Base-by-base conservation (phyloP, 2,113 vertebrate genomes). In the Tympanuchus pallidicinctus region DNA sequence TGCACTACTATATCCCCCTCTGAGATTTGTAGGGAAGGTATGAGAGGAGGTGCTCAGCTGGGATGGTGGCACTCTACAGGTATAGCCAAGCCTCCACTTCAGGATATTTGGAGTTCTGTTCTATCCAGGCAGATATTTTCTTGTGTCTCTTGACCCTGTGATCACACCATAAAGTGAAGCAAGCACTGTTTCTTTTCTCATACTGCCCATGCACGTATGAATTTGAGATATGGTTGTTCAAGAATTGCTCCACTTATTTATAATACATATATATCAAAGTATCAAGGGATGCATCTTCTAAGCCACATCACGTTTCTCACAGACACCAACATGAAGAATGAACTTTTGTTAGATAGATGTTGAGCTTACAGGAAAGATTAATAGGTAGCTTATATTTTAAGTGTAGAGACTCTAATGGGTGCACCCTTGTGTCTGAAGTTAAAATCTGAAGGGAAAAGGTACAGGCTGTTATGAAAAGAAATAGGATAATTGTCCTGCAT, bases 121-220 rank as follows among this genome's bases (percentile, higher is more conserved):
- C 8, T 0, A 2, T 71, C 8, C 36, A 47, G 11, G 28, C 40
- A 20, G 32, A 48, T 14, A 3, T 0, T 5, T 28, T 52, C 36
- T 63, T 59, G 50, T 56, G 59, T n/a, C 34, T 40, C 8, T 80
- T 76, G 52, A 20, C 54, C 52, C 22, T 0, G 1, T n/a, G 40
- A 15, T 14, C 12, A 40, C 0, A 0, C 45, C 5, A 21, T 38
- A 50, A 90, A 76, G 2, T 22, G 25, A 16, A 69, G 0, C 30
- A 6, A 45, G 8, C 4, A 1, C 40, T 25, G n/a, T 38, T 54
- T 32, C 38, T 56, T 30, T 2, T 5, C 3, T 57, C 19, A 36
- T 25, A 6, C 22, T 56, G 7, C 11, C 45, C 8, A 28, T 24
- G 2, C 2, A 0, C 14, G 3, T 47, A 40, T 43, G 40, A 86